Evolutionary conservation across 1,140 invertebrate species (phyloP), one percentile per base, ranked within the genome.

Genomic region (Adelges cooleyi): DNA sequence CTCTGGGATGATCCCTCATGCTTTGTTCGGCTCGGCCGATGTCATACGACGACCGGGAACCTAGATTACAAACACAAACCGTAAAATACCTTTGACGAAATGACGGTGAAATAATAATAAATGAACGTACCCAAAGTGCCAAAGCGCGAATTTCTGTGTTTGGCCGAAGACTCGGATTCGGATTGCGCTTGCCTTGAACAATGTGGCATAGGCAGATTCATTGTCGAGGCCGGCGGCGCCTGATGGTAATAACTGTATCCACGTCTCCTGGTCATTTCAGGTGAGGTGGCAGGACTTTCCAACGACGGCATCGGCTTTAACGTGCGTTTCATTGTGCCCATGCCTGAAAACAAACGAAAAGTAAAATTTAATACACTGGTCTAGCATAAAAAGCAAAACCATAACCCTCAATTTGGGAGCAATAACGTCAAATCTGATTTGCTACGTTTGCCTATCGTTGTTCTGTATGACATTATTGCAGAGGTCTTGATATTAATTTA

Each of bases 271-370:
- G 86, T 84, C 84, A 90, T 88, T 78, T 92, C 90, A 9, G 89
- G 89, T 65, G 89, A 90, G 13, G 89, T 91, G 10, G 89, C 88
- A 3, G 89, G 88, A 73, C 87, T 90, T 71, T 91, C 88, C 65
- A 84, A 83, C 70, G 86, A 87, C 22, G 89, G 85, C 81, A 96
- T 88, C 22, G 92, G 92, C 71, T 95, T 94, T 67, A 96, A 77
- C 88, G 96, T 93, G 48, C 89, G 81, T 73, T 95, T 95, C 68
- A 96, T 77, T 1, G 90, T 94, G 74, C 88, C 90, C 68, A 62
- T 33, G 46, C 33, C 56, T 62, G 20, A 36, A 53, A 13, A 18
- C n/a, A n/a, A n/a, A n/a, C n/a, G n/a, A n/a, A n/a, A n/a, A n/a
- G n/a, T n/a, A n/a, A n/a, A n/a, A n/a, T n/a, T n/a, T n/a, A n/a